Percentiles rank a stretch among this genome's conserved stretches.
These are phyloP conservation scores for Caenorhabditis sp. DNA, from an alignment of 2,888 invertebrate genomes.

Conservation along the genomic window DNA sequence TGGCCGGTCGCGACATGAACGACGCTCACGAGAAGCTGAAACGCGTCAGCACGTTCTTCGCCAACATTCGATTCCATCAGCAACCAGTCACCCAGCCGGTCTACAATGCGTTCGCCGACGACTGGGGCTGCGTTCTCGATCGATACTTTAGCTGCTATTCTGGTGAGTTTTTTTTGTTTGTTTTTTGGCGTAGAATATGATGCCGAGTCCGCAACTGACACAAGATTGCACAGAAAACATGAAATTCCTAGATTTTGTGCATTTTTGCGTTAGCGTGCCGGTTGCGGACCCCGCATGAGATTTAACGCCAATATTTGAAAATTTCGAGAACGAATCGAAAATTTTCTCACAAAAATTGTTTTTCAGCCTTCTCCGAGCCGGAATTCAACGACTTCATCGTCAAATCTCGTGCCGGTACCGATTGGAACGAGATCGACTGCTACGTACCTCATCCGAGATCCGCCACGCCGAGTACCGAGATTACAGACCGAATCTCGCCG, in stretches of 20 bases:
- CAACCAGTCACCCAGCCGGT: not conserved
- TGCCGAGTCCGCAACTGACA: no score
- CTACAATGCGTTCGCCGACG: not conserved
- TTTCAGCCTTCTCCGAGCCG: not conserved
- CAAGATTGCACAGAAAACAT: no score
- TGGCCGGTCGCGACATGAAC: not conserved
- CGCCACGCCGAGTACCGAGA: no score
- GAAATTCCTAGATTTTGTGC: no score
- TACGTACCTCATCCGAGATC: not conserved
- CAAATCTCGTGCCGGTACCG: not conserved
- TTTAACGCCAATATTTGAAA: no score
- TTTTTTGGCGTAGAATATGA: no score
- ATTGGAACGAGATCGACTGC: slow-evolving; percentile 1
- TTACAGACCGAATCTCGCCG: no score
- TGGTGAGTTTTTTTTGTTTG: not conserved
- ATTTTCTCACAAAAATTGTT: no score
- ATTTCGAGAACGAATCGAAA: no score
- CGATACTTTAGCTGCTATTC: not conserved
- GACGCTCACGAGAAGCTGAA: not conserved
- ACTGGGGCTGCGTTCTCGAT: not conserved
- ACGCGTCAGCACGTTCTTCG: slow-evolving; percentile 3
- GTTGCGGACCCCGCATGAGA: no score
- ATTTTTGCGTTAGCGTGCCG: no score
- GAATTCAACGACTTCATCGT: not conserved
- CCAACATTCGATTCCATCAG: slow-evolving; percentile 2